phyloP scores from a whole-genome alignment of 2,797 vertebrate genomes.

The Parauchenoglanis punctatus region DNA sequence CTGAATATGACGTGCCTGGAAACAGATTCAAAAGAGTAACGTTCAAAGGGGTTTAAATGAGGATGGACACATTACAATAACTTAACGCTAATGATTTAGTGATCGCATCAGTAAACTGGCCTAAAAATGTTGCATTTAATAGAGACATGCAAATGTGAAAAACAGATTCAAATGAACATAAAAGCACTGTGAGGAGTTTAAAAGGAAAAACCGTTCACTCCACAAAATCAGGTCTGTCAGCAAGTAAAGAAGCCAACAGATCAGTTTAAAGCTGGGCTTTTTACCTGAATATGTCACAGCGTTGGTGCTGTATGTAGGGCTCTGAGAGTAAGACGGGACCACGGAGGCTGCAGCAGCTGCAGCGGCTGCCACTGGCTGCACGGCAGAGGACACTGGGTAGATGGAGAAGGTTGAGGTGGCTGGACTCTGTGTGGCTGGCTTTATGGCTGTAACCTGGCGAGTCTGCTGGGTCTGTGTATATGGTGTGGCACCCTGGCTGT shows the following conservation, averaged over 20 bases:
- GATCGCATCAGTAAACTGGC: neutral
- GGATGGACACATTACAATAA: neutral
- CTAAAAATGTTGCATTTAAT: neutral
- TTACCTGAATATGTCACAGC: constrained; percentile 98
- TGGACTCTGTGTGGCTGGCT: constrained; percentile 92
- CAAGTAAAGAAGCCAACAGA: neutral
- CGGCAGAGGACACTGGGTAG: constrained; percentile 94
- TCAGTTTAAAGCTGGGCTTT: constrained; percentile 30
- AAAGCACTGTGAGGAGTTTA: neutral
- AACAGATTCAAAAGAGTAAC: neutral
- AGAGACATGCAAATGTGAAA: neutral
- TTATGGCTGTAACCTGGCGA: constrained; percentile 96
- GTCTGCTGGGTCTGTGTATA: constrained; percentile 96
- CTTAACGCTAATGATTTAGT: no score
- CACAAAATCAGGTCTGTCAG: neutral
- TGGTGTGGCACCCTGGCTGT: constrained; percentile 92
- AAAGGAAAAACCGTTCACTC: neutral
- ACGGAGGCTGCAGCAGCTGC: constrained; percentile 84
- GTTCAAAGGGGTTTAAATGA: neutral
- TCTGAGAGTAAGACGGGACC: constrained; percentile 95
- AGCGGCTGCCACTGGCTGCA: constrained; percentile 86
- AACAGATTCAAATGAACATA: neutral
- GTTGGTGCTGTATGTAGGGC: constrained; percentile 95
- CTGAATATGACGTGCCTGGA: constrained; percentile 93
- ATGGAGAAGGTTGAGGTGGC: constrained; percentile 96